Percentiles rank a stretch among this genome's conserved stretches.
phyloP scores from a whole-genome alignment of 2,888 invertebrate species.

The Notocelia uddmanniana region DNA sequence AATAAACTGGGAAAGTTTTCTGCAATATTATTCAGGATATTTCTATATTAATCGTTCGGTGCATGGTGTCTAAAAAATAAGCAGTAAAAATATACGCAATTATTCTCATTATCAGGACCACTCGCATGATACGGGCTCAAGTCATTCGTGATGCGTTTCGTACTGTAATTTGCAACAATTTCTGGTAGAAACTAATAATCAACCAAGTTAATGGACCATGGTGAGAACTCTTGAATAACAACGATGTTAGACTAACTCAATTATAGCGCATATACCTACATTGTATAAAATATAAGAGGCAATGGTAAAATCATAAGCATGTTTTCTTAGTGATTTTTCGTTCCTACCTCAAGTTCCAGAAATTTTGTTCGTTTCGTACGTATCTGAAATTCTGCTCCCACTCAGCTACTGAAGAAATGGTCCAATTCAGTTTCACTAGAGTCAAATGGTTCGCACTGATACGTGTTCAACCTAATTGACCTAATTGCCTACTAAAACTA shows the following conservation, averaged over 20 bases:
- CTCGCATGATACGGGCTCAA: neutral
- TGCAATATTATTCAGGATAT: neutral
- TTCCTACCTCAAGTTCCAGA: neutral
- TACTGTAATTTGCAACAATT: slow-evolving; percentile 7
- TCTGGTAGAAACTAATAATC: slow-evolving; percentile 19
- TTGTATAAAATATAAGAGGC: neutral
- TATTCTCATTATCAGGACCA: neutral
- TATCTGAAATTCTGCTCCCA: too few relatives aligned
- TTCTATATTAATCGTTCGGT: neutral
- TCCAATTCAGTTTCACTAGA: too few relatives aligned
- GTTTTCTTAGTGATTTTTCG: neutral
- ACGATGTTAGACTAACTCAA: neutral
- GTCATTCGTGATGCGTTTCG: neutral
- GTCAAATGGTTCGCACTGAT: too few relatives aligned
- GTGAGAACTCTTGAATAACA: slow-evolving; percentile 4
- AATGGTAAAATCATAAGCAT: neutral
- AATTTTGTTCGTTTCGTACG: too few relatives aligned
- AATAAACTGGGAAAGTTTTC: neutral
- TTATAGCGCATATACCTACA: neutral
- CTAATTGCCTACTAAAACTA: neutral
- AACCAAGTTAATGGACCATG: slow-evolving; percentile 15
- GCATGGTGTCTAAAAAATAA: too few relatives aligned
- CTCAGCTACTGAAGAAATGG: too few relatives aligned
- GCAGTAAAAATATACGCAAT: neutral
- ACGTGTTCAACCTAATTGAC: too few relatives aligned